Conservation (phyloP, 2,797 vertebrate genomes). For the Neosilurus hyrtlii region DNA sequence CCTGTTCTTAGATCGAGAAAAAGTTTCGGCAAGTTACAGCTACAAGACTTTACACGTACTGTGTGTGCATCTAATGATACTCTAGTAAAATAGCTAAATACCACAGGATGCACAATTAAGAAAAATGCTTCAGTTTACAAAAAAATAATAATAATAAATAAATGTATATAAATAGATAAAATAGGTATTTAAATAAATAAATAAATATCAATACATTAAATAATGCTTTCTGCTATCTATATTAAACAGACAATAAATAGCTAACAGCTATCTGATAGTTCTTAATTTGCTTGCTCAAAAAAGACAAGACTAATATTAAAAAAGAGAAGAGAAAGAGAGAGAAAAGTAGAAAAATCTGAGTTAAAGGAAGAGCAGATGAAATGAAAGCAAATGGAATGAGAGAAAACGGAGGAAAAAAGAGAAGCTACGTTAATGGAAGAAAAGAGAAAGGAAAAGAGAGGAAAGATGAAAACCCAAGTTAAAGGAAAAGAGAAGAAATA, state of each 20-base stretch:
- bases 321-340: not conserved
- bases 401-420: not conserved
- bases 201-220: too few species aligned
- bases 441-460: not conserved
- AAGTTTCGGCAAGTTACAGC: not conserved
- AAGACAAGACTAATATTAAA: not conserved
- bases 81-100: not conserved
- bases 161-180: too few species aligned
- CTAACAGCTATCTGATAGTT: not conserved
- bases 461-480: too few species aligned
- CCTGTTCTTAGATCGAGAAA: slow-evolving; percentile 38
- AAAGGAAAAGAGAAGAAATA: not conserved
- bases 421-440: not conserved
- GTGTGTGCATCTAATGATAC: not conserved
- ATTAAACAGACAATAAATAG: not conserved
- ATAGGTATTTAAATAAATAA: too few species aligned
- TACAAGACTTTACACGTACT: not conserved
- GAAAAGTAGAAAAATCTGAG: not conserved
- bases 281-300: not conserved
- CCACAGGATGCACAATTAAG: not conserved
- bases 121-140: not conserved
- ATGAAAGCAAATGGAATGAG: not conserved
- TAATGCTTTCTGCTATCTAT: not conserved
- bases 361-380: not conserved
- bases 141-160: not conserved